A percentile compares a stretch with the other conserved stretches of the same genome.
phyloP scores from a whole-genome alignment of 2,888 invertebrate genomes.

The Eueremaeus valkanovi region DNA sequence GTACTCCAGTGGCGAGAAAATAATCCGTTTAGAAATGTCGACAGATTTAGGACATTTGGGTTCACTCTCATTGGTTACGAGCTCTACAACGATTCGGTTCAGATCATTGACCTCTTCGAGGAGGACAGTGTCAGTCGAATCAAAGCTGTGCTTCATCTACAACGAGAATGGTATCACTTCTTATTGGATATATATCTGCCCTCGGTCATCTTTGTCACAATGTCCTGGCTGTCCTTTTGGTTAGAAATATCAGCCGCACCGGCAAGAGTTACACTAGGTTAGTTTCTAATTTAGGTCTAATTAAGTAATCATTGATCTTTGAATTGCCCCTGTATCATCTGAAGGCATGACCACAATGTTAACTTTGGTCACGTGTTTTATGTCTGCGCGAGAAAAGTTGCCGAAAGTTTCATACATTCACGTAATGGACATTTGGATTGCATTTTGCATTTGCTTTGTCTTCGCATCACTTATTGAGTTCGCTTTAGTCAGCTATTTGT shows the following conservation, averaged over 20 bases:
- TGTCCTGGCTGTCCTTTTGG: conserved; percentile 47
- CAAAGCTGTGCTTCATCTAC: conserved; percentile 43
- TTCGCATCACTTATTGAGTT: conserved; percentile 37
- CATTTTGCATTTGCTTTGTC: conserved; percentile 45
- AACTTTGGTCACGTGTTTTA: conserved; percentile 47
- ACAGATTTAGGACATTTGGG: conserved; percentile 33
- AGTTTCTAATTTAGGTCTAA: neutral
- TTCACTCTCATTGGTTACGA: conserved; percentile 26
- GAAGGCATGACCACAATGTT: conserved; percentile 46
- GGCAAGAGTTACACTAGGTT: conserved; percentile 45
- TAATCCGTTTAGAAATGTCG: conserved; percentile 36
- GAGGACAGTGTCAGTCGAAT: conserved; percentile 43
- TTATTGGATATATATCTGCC: conserved; percentile 47
- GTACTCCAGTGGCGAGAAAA: conserved; percentile 42
- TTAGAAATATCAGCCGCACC: conserved; percentile 47
- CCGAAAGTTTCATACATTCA: conserved; percentile 47
- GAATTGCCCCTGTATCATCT: neutral
- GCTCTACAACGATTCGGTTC: conserved; percentile 23
- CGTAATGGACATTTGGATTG: conserved; percentile 47
- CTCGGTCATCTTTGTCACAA: conserved; percentile 45
- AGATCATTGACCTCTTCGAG: neutral
- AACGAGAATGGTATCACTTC: conserved; percentile 46
- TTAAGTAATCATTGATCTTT: neutral
- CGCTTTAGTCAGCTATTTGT: conserved; percentile 29
- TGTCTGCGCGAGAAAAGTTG: conserved; percentile 46